Evolutionary conservation across 2,113 vertebrate genomes (phyloP), one percentile per base, ranked within the genome.

Genomic region (Boulengeromyrus knoepffleri): DNA sequence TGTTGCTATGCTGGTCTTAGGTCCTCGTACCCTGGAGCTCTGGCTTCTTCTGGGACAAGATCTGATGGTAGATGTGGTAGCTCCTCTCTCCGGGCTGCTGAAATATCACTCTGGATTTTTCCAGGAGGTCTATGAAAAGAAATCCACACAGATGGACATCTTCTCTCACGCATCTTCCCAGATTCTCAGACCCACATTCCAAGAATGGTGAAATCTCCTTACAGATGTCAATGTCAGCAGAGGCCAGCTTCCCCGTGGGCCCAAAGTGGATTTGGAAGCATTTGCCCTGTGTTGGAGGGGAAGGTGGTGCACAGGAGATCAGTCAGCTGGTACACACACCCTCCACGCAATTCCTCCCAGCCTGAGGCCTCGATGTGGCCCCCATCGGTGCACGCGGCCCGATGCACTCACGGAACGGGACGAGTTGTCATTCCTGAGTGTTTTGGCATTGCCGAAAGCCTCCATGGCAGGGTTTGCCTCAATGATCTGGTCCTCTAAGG

Each of bases 221-320:
- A 99, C 98, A 99, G 49, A 98, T 98, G 88, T 99, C 98, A 46
- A 98, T 97, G 91, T 98, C 97, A 36, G 98, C 93, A 0, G 98
- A 99, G 62, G 98, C 97, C 93, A 99, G 92, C 94, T 99, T 99
- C 88, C 98, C 98, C 0, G 97, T 97, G 10, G 96, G 96, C 47
- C 98, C 98, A 88, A 99, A 99, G 93, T 99, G 98, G 93, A 99
- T 99, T 91, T 98, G 95, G 91, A 99, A 99, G 94, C 99, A 99
- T 93, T 99, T 99, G 49, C 49, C 13, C 13, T 52, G 50, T 52
- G 12, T 50, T 50, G 49, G 49, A 50, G 49, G 49, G 12, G 49
- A 50, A 50, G 12, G 49, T 3, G 49, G 12, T 13, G 12, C 49
- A 50, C 49, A 50, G 49, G 49, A 50, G 49, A 50, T 50, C 49